Percentiles rank a stretch among this genome's conserved stretches.
Conservation (phyloP, 1,140 invertebrate species). For the Orchestia grillus region DNA sequence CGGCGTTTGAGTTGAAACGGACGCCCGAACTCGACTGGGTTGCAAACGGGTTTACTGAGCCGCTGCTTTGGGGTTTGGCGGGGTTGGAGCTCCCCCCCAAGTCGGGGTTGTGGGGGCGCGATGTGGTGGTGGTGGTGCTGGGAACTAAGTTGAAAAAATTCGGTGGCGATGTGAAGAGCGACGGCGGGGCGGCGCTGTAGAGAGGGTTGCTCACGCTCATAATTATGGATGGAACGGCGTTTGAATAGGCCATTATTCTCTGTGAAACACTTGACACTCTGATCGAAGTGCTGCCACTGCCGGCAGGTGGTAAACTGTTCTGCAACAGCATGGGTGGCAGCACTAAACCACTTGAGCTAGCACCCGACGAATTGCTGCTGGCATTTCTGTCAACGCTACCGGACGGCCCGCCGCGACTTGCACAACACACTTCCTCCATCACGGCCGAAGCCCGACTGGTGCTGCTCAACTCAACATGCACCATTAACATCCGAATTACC, state of each 20-base stretch:
- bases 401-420: background rate
- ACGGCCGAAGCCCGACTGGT: conserved; percentile 47
- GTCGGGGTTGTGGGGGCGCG: background rate
- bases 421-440: conserved; percentile 40
- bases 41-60: background rate
- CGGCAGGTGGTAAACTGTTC: background rate
- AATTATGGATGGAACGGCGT: background rate
- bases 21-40: background rate
- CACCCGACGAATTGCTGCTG: background rate
- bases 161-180: background rate
- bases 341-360: conserved; percentile 11
- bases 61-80: background rate
- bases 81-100: background rate
- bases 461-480: background rate
- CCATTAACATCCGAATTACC: conserved; percentile 40
- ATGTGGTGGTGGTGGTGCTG: background rate
- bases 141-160: background rate
- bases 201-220: conserved; percentile 36
- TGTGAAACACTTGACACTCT: background rate
- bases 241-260: background rate
- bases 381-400: background rate
- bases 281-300: background rate
- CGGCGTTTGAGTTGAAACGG: background rate
- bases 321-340: conserved; percentile 21
- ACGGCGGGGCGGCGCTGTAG: background rate